Evolutionary conservation across 2,113 vertebrate species (phyloP).

Genomic region (Urocolius indicus): DNA sequence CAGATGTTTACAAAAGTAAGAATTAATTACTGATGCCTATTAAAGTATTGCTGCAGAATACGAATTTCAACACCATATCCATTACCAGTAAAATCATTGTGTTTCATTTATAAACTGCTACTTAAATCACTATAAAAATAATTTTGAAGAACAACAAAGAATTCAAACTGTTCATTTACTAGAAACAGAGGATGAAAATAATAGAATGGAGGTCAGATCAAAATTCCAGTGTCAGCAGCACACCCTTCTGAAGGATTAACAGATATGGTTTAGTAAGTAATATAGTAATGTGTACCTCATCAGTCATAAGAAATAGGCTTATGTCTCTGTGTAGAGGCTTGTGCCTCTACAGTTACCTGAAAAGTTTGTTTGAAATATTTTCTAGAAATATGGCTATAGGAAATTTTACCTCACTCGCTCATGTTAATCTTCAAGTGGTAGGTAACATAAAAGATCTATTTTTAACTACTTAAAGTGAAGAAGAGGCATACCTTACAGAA

Average conservation of each 20-base stretch:
- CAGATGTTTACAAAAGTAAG: not conserved
- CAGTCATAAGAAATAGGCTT: not conserved
- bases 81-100: not conserved
- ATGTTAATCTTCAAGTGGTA: not conserved
- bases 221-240: not conserved
- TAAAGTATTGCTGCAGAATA: not conserved
- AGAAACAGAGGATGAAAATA: not conserved
- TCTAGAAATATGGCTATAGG: not conserved
- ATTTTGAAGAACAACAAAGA: not conserved
- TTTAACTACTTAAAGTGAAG: not conserved
- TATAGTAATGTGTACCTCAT: not conserved
- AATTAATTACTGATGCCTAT: not conserved
- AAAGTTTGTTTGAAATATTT: not conserved
- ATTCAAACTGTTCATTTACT: not conserved
- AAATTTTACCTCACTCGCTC: not conserved
- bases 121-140: not conserved
- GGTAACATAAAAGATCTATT: not conserved
- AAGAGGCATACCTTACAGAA: not conserved
- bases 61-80: not conserved
- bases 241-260: not conserved
- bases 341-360: not conserved
- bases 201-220: not conserved
- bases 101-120: not conserved
- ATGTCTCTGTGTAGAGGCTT: not conserved
- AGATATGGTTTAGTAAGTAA: not conserved